phyloP scores from a whole-genome alignment of 2,888 invertebrate genomes.

The Troglohyphantes excavatus region DNA sequence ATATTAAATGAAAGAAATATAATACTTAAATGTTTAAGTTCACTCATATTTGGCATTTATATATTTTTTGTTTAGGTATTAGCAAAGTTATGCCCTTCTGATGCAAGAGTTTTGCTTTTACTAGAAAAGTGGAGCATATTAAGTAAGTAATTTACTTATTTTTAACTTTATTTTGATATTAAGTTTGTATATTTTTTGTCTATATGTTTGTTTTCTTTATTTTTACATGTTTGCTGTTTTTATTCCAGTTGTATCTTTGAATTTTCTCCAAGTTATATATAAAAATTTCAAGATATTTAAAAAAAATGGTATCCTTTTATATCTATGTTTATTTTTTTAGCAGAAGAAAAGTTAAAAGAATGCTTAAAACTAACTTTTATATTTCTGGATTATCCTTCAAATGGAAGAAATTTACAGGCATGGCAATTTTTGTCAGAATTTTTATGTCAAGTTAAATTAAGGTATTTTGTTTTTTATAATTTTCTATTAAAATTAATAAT shows the following conservation, averaged over 20 bases:
- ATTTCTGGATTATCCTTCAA: constrained; percentile 68
- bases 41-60: too few species aligned
- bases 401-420: constrained; percentile 27
- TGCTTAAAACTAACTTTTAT: constrained; percentile 27
- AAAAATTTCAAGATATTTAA: neutral
- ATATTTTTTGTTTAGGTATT: constrained; percentile 34
- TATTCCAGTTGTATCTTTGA: too few species aligned
- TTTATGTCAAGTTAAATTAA: neutral
- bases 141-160: constrained; percentile 24
- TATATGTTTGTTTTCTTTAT: neutral
- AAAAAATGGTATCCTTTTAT: neutral
- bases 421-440: constrained; percentile 39
- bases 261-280: too few species aligned
- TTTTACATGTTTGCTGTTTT: neutral
- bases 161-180: neutral
- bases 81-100: constrained; percentile 50
- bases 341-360: constrained; percentile 16
- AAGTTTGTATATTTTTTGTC: neutral
- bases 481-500: too few species aligned
- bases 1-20: too few species aligned
- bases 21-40: too few species aligned
- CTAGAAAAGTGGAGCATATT: constrained; percentile 36
- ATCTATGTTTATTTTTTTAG: neutral
- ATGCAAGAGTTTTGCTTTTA: constrained; percentile 56
- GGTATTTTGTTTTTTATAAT: constrained; percentile 14